Conservation (phyloP, 1,140 invertebrate genomes). For the Apocrypta bakeri region DNA sequence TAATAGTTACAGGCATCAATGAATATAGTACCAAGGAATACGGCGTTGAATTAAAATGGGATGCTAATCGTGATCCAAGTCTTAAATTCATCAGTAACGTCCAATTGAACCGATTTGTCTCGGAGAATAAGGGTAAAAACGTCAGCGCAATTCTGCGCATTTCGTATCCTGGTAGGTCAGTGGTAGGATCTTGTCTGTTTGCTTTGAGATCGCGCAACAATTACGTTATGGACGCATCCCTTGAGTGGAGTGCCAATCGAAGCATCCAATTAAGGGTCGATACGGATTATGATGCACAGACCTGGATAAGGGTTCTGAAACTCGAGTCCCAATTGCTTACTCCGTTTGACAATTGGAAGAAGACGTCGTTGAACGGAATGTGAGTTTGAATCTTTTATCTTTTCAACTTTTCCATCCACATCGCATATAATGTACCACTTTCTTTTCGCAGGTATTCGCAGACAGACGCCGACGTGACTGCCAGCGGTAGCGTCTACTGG, state of each 20-base stretch:
- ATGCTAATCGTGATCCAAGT: slow-evolving; percentile 86
- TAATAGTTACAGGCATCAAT: slow-evolving; percentile 77
- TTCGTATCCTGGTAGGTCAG: slow-evolving; percentile 82
- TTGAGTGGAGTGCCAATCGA: slow-evolving; percentile 77
- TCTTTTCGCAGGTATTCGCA: slow-evolving; percentile 63
- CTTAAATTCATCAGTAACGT: slow-evolving; percentile 79
- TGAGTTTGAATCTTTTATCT: slow-evolving; percentile 62
- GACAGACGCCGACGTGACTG: slow-evolving; percentile 61
- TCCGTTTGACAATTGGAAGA: slow-evolving; percentile 84
- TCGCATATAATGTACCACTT: slow-evolving; percentile 26
- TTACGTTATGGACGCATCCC: slow-evolving; percentile 70
- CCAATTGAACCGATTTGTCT: slow-evolving; percentile 69
- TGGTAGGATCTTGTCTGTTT: slow-evolving; percentile 77
- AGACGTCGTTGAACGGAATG: slow-evolving; percentile 79
- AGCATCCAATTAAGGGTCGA: slow-evolving; percentile 74
- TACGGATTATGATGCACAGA: slow-evolving; percentile 72
- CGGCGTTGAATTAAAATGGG: slow-evolving; percentile 85
- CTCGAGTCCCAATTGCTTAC: slow-evolving; percentile 78
- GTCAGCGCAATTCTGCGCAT: slow-evolving; percentile 78
- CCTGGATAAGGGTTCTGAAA: slow-evolving; percentile 66
- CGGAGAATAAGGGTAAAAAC: slow-evolving; percentile 74
- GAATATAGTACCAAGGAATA: slow-evolving; percentile 77
- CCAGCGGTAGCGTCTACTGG: slow-evolving; percentile 75
- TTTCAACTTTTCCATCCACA: not conserved
- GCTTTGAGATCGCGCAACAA: slow-evolving; percentile 67